Percentiles rank a stretch among this genome's conserved stretches.
These are phyloP conservation scores for Accipiter virgatus DNA, from an alignment of 2,113 vertebrate species.

Conservation along the genomic window DNA sequence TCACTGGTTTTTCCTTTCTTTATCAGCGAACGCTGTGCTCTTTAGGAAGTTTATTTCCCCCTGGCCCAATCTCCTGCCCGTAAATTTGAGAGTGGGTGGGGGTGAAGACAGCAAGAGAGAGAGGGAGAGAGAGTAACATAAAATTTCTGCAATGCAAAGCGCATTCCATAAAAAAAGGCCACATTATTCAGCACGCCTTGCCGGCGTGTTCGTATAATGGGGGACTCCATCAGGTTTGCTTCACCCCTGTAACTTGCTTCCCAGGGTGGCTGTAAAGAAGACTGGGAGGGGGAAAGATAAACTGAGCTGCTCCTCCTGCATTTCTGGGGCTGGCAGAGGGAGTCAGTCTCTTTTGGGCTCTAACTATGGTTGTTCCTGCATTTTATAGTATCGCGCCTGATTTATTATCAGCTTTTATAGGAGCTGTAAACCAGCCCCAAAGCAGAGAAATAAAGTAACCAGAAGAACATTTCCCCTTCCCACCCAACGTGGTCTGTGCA, in stretches of 20 bases:
- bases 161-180: neutral
- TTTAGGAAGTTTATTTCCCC: conserved; percentile 60
- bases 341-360: neutral
- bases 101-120: neutral
- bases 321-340: neutral
- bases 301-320: neutral
- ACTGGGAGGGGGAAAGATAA: neutral
- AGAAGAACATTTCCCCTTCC: neutral
- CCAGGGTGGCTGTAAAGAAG: neutral
- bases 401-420: conserved; percentile 65
- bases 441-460: conserved; percentile 48
- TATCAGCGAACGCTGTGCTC: neutral
- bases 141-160: conserved; percentile 54
- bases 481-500: neutral
- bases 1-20: neutral
- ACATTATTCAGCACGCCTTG: neutral
- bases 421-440: conserved; percentile 64
- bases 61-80: conserved; percentile 44
- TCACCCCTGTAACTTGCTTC: neutral
- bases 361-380: neutral
- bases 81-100: conserved; percentile 36
- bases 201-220: neutral
- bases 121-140: neutral
- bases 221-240: neutral
- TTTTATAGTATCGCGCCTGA: conserved; percentile 45